These are phyloP conservation scores for Etheostoma cragini DNA, from an alignment of 2,113 vertebrate species.

Conservation along the genomic window DNA sequence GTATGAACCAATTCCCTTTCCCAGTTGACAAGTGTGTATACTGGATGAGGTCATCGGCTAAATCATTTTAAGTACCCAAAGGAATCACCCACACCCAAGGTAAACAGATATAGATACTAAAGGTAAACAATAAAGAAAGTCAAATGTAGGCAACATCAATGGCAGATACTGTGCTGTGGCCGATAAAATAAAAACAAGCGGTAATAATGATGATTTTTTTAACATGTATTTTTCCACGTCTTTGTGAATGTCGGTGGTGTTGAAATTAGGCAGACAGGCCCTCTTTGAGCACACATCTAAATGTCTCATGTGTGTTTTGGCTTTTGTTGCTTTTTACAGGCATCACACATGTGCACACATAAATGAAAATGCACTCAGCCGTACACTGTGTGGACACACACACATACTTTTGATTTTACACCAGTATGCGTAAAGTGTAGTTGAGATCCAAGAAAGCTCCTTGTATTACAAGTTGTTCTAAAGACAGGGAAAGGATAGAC, in stretches of 20 bases:
- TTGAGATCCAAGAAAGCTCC: conserved; percentile 13
- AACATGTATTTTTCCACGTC: conserved; percentile 73
- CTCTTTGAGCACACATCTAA: conserved; percentile 49
- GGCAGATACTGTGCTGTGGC: conserved; percentile 47
- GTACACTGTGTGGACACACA: neutral
- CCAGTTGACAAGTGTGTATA: conserved; percentile 60
- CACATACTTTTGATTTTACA: conserved; percentile 35
- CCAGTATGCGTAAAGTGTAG: neutral
- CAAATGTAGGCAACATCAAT: conserved; percentile 62
- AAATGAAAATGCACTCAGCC: conserved; percentile 24
- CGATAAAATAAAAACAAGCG: conserved; percentile 65
- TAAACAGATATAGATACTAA: conserved; percentile 80
- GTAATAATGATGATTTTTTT: conserved; percentile 73
- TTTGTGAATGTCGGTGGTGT: conserved; percentile 59
- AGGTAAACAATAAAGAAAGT: conserved; percentile 66
- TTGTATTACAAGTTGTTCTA: conserved; percentile 22
- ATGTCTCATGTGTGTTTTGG: conserved; percentile 75
- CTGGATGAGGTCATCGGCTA: conserved; percentile 73
- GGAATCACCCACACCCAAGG: conserved; percentile 72
- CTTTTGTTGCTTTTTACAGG: conserved; percentile 64
- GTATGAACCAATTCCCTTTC: conserved; percentile 45
- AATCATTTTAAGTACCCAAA: conserved; percentile 69
- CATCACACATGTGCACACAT: conserved; percentile 33
- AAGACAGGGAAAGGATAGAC: conserved; percentile 5
- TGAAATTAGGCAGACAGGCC: conserved; percentile 61